These are phyloP conservation scores for Drosophila malerkotliana DNA, from an alignment of 1,140 invertebrate genomes.

Conservation along the genomic window DNA sequence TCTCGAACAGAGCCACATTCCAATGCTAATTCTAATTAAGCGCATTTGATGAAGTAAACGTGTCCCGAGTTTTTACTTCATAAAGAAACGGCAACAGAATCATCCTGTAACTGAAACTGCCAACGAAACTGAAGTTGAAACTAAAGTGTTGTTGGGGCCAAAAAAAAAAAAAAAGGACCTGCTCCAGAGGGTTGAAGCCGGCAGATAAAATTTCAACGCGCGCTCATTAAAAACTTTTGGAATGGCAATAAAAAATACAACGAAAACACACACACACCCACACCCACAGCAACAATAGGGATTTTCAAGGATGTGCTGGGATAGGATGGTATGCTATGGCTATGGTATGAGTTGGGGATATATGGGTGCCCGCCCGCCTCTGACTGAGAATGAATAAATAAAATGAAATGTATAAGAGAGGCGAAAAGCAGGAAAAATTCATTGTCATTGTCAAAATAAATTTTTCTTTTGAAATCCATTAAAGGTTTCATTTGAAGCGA, in stretches of 20 bases:
- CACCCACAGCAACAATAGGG: not conserved
- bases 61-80: slow-evolving; percentile 66
- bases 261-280: not conserved
- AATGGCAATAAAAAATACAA: slow-evolving; percentile 57
- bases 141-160: slow-evolving; percentile 2
- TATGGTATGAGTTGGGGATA: too few species aligned
- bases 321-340: not conserved
- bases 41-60: slow-evolving; percentile 74
- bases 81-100: slow-evolving; percentile 46
- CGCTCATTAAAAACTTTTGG: slow-evolving; percentile 70
- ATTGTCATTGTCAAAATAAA: slow-evolving; percentile 75
- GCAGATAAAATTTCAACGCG: slow-evolving; percentile 69
- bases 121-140: slow-evolving; percentile 13
- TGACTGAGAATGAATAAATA: slow-evolving; percentile 57
- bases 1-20: slow-evolving; percentile 45
- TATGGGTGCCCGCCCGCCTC: too few species aligned
- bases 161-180: slow-evolving; percentile 3
- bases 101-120: slow-evolving; percentile 16
- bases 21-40: slow-evolving; percentile 73
- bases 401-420: slow-evolving; percentile 49
- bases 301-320: not conserved
- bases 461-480: slow-evolving; percentile 74
- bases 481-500: slow-evolving; percentile 66
- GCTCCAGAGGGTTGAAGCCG: slow-evolving; percentile 24
- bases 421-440: slow-evolving; percentile 53